Evolutionary conservation across 2,113 vertebrate genomes (phyloP).

Genomic region (Antechinus stuartii): DNA sequence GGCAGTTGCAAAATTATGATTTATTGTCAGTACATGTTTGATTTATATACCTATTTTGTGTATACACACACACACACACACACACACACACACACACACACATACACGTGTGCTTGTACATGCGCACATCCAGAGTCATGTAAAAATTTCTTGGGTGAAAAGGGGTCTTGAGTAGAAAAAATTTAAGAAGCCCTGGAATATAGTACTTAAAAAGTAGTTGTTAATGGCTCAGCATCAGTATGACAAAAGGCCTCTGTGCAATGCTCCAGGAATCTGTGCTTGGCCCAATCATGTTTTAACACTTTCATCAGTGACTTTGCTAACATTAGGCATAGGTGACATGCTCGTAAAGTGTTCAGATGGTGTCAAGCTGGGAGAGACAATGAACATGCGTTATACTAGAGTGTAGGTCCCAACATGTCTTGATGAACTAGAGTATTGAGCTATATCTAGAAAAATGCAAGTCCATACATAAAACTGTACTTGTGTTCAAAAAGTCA

Average conservation of each 20-base stretch:
- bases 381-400: background rate
- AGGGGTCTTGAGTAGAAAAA: no score
- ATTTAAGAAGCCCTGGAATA: background rate
- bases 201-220: background rate
- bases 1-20: no score
- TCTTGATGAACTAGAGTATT: background rate
- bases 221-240: background rate
- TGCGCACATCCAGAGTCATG: no score
- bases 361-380: background rate
- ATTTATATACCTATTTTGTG: no score
- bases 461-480: background rate
- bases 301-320: background rate
- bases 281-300: background rate
- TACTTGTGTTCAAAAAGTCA: background rate
- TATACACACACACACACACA: no score
- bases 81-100: no score
- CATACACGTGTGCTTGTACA: no score
- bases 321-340: background rate
- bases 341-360: background rate
- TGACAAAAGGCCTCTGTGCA: background rate
- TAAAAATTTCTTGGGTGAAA: no score
- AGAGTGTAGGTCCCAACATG: background rate
- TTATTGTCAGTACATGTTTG: no score
- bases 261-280: background rate
- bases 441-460: background rate